Evolutionary conservation across 2,888 invertebrate species (phyloP).

Genomic region (Hybos culiciformis): DNA sequence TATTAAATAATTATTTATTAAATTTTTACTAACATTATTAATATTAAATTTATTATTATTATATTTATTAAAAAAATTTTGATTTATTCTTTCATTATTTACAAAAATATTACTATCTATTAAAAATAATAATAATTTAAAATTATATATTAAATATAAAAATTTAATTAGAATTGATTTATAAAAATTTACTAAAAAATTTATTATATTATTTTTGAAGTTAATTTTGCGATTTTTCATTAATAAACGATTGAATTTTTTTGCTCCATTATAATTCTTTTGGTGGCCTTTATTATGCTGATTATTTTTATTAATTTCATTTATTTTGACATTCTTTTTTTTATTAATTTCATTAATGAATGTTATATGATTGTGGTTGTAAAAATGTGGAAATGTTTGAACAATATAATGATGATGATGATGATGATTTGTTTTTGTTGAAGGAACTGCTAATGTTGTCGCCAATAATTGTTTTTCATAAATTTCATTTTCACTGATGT

Average conservation of each 20-base stretch:
- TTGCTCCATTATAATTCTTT: not conserved
- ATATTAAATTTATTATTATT: not conserved
- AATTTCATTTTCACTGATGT: slow-evolving; percentile 3
- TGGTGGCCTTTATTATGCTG: too few species aligned
- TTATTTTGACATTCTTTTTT: not conserved
- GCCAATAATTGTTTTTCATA: not conserved
- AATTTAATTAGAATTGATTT: not conserved
- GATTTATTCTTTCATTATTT: not conserved
- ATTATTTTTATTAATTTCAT: not conserved
- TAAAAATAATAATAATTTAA: slow-evolving; percentile 1
- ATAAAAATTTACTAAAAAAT: not conserved
- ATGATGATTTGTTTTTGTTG: not conserved
- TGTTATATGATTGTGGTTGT: too few species aligned
- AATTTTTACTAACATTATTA: not conserved
- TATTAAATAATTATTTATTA: not conserved
- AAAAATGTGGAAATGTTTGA: not conserved
- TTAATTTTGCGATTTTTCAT: not conserved
- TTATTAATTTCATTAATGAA: too few species aligned
- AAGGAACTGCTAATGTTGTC: not conserved
- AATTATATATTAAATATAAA: slow-evolving; percentile 1
- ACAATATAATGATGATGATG: not conserved
- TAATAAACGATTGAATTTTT: not conserved
- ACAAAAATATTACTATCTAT: slow-evolving; percentile 2
- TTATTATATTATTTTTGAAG: not conserved
- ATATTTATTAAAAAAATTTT: not conserved